phyloP scores from a whole-genome alignment of 2,888 invertebrate species.

The Caenorhabditis plicata region DNA sequence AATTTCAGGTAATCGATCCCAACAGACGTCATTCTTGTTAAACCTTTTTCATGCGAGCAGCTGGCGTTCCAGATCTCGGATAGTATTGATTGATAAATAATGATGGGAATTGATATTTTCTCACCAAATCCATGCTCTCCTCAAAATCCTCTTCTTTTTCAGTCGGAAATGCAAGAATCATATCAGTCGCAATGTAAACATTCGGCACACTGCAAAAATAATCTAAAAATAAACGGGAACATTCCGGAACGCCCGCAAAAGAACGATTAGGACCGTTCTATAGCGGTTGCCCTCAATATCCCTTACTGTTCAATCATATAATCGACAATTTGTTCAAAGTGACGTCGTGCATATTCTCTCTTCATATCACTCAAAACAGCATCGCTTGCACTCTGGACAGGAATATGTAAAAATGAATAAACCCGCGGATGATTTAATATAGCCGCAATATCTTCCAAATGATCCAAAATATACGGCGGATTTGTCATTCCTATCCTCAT shows the following conservation, averaged over 20 bases:
- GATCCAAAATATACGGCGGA: slow-evolving; percentile 97
- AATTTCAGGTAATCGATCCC: no score
- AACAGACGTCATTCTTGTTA: neutral
- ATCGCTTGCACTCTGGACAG: slow-evolving; percentile 96
- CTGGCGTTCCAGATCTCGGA: slow-evolving; percentile 92
- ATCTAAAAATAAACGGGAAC: no score
- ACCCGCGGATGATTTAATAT: slow-evolving; percentile 84
- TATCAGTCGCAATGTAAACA: slow-evolving; percentile 92
- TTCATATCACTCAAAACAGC: slow-evolving; percentile 89
- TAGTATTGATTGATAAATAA: slow-evolving; percentile 98
- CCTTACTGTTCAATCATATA: slow-evolving; percentile 76
- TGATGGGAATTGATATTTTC: slow-evolving; percentile 81
- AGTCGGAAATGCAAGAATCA: slow-evolving; percentile 97
- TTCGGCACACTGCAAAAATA: slow-evolving; percentile 77
- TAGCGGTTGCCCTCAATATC: neutral
- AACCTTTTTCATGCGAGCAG: slow-evolving; percentile 79
- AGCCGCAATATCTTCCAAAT: slow-evolving; percentile 83
- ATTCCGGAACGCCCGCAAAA: no score
- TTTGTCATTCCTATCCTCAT: slow-evolving; percentile 86
- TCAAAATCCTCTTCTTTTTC: slow-evolving; percentile 88
- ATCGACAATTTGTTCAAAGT: slow-evolving; percentile 86
- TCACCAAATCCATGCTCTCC: slow-evolving; percentile 78
- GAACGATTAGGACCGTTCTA: neutral
- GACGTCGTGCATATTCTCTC: slow-evolving; percentile 84
- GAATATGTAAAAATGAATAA: slow-evolving; percentile 93